Evolutionary conservation across 2,797 vertebrate species (phyloP).

Genomic region (Pipistrellus pygmaeus): DNA sequence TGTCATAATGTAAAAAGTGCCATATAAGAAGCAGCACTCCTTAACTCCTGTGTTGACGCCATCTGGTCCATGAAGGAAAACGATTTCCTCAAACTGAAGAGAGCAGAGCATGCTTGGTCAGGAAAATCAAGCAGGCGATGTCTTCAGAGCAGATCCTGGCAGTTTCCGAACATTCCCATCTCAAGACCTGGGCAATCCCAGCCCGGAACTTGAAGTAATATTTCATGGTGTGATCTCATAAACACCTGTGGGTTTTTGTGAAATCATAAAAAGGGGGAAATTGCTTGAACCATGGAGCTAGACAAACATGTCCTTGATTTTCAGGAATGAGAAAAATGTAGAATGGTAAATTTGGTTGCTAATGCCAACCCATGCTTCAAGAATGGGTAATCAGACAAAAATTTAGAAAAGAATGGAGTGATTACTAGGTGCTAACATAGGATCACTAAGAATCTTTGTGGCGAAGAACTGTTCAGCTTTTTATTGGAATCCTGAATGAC

Average conservation of each 20-base stretch:
- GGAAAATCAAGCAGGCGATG: background rate
- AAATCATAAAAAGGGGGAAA: background rate
- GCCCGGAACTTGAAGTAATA: background rate
- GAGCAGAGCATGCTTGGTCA: background rate
- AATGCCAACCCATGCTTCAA: conserved; percentile 20
- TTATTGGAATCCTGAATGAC: background rate
- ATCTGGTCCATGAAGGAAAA: conserved; percentile 18
- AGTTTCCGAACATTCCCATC: background rate
- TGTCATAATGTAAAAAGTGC: background rate
- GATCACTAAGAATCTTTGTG: background rate
- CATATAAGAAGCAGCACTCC: background rate
- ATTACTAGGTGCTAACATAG: background rate
- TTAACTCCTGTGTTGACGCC: background rate
- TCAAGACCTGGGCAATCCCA: background rate
- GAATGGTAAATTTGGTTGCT: background rate
- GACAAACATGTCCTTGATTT: conserved; percentile 29
- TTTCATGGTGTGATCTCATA: background rate
- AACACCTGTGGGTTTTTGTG: background rate
- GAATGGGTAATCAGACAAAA: background rate
- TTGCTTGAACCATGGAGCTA: background rate
- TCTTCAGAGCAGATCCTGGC: background rate
- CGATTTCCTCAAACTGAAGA: conserved; percentile 6
- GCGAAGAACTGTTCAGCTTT: background rate
- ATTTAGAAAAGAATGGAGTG: background rate
- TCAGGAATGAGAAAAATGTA: background rate